Evolutionary conservation across 2,797 vertebrate genomes (phyloP).

Genomic region (Muscicapa comitata): DNA sequence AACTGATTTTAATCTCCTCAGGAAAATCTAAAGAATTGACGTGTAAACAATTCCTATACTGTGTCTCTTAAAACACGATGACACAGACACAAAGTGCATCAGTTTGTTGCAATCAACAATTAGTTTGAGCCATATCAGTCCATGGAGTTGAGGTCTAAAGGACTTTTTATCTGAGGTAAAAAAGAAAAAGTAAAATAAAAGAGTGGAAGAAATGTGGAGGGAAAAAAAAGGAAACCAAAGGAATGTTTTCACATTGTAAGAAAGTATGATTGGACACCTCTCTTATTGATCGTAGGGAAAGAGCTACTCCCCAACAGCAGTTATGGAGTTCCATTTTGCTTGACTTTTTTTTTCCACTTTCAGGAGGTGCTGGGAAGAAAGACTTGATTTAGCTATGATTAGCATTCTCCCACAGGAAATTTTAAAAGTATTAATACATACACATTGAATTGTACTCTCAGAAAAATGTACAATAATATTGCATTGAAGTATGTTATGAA

Average conservation of each 20-base stretch:
- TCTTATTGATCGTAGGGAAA: neutral
- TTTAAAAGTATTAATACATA: slow-evolving; percentile 50
- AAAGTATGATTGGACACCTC: neutral
- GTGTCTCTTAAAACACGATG: neutral
- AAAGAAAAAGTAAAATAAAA: neutral
- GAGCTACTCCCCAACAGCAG: neutral
- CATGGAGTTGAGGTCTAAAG: neutral
- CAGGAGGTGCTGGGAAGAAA: neutral
- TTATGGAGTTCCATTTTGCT: neutral
- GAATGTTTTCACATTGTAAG: neutral
- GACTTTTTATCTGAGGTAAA: neutral
- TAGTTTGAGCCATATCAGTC: neutral
- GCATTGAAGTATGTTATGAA: neutral
- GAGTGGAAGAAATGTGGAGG: neutral
- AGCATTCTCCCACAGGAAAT: neutral
- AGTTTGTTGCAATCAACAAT: neutral
- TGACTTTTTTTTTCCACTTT: neutral
- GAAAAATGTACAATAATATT: slow-evolving; percentile 35
- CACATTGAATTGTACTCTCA: slow-evolving; percentile 27
- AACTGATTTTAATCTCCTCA: neutral
- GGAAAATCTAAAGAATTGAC: neutral
- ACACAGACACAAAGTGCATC: neutral
- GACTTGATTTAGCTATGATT: neutral
- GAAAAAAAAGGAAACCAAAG: neutral
- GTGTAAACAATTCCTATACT: neutral